A percentile compares a stretch with the other conserved stretches of the same genome.
These are phyloP conservation scores for Lampris incognitus DNA, from an alignment of 2,113 vertebrate species.

Conservation along the genomic window DNA sequence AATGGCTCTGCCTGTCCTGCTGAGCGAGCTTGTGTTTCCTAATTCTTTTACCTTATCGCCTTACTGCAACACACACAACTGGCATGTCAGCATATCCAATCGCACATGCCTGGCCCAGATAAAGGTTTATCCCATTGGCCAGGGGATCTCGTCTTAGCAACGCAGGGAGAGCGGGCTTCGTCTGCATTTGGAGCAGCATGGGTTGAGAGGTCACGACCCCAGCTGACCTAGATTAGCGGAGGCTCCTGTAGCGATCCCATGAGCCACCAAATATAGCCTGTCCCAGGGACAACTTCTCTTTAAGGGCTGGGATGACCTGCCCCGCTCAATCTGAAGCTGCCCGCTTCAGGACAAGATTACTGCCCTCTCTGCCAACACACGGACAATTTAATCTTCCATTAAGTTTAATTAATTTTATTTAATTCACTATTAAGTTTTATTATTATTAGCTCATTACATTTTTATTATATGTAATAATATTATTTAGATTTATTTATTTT, in stretches of 20 bases:
- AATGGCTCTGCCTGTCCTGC: conserved; percentile 30
- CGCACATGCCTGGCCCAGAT: conserved; percentile 39
- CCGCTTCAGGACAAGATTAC: neutral
- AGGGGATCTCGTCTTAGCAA: neutral
- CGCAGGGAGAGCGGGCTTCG: neutral
- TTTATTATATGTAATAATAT: too few species aligned
- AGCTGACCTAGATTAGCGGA: conserved; percentile 65
- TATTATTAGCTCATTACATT: too few species aligned
- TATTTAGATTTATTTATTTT: too few species aligned
- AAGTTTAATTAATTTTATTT: too few species aligned
- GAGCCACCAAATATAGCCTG: conserved; percentile 69
- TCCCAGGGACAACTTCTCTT: conserved; percentile 47
- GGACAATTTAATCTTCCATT: neutral
- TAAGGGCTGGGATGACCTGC: conserved; percentile 38
- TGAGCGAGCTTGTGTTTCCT: conserved; percentile 39
- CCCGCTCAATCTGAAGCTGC: neutral
- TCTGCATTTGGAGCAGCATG: conserved; percentile 9
- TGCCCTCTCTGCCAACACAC: neutral
- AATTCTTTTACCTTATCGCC: conserved; percentile 49
- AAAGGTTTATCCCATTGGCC: conserved; percentile 27
- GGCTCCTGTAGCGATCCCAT: conserved; percentile 57
- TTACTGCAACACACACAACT: conserved; percentile 30
- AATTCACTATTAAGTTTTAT: too few species aligned
- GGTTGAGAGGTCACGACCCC: conserved; percentile 50
- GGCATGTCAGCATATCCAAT: conserved; percentile 22